Conservation (phyloP, 2,888 invertebrate genomes). For the Candidula unifasciata region DNA sequence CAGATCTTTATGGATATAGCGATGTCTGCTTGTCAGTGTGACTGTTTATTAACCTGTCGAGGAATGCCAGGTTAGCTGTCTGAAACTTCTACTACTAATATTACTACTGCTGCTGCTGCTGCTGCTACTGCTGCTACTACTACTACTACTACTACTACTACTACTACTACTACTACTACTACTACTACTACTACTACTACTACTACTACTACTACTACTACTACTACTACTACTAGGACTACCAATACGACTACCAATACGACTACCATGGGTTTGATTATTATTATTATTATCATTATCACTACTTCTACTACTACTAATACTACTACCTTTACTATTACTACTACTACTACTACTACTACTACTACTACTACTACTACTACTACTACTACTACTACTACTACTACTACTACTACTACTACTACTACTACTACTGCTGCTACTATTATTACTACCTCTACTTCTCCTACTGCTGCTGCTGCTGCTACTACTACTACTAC, state of each 20-base stretch:
- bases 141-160: constrained; percentile 37
- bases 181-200: constrained; percentile 15
- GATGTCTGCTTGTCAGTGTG: no score
- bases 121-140: no score
- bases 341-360: constrained; percentile 32
- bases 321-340: no score
- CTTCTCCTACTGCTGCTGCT: neutral
- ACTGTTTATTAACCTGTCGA: no score
- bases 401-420: constrained; percentile 12
- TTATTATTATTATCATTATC: constrained; percentile 36
- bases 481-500: constrained; percentile 7
- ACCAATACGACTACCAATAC: no score
- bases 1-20: no score
- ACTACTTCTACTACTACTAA: no score
- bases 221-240: constrained; percentile 32
- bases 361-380: constrained; percentile 28
- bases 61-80: no score
- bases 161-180: constrained; percentile 39
- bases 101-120: no score
- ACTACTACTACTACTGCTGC: constrained; percentile 7
- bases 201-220: constrained; percentile 29
- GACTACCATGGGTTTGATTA: neutral
- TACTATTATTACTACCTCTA: neutral
- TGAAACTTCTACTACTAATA: no score
- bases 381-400: constrained; percentile 12